Evolutionary conservation across 2,113 vertebrate genomes (phyloP).

Genomic region (Eira barbara): DNA sequence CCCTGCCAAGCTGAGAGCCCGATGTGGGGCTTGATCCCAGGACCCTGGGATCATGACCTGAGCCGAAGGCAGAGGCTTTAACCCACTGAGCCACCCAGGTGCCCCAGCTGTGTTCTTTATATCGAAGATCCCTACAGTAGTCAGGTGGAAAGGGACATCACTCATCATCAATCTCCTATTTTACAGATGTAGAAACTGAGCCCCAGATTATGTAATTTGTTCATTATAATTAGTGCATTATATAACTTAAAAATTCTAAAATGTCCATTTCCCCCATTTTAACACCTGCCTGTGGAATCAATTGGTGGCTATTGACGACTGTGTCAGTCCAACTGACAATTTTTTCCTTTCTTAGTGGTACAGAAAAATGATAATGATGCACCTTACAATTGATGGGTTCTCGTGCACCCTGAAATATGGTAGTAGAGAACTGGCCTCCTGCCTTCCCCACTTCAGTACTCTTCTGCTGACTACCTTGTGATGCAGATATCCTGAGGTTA

Average conservation of each 20-base stretch:
- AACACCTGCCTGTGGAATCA: not conserved
- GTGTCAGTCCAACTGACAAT: not conserved
- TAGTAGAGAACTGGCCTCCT: not conserved
- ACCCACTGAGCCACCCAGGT: no score
- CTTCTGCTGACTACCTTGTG: not conserved
- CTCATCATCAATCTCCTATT: not conserved
- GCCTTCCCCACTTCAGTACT: not conserved
- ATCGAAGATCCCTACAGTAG: not conserved
- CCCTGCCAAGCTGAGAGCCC: no score
- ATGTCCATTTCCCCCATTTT: not conserved
- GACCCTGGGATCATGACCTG: no score
- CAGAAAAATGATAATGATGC: not conserved
- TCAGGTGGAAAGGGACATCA: not conserved
- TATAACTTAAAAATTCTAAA: not conserved
- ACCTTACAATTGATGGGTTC: not conserved
- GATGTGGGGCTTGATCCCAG: no score
- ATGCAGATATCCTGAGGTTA: not conserved
- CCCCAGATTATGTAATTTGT: not conserved
- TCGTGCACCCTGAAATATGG: not conserved
- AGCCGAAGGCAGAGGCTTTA: no score
- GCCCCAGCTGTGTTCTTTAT: not conserved
- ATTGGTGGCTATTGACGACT: not conserved
- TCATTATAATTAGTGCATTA: not conserved
- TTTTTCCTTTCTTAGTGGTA: not conserved
- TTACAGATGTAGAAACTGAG: not conserved